Evolutionary conservation across 2,797 vertebrate species (phyloP).

Genomic region (Triplophysa yarkandensis): DNA sequence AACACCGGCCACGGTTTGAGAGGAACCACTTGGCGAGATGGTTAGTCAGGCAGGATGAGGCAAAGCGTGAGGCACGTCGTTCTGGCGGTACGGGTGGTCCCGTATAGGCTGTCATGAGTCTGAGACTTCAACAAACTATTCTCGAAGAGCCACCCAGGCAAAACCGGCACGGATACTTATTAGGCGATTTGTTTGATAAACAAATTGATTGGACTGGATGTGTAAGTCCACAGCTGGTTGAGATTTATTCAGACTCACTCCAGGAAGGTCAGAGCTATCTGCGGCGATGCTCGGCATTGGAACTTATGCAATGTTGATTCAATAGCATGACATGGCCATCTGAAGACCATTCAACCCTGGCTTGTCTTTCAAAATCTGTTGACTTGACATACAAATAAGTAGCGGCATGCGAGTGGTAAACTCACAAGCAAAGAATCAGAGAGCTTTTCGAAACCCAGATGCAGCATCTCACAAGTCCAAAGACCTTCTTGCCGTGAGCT

Average conservation of each 20-base stretch:
- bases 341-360: constrained; percentile 22
- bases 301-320: not conserved
- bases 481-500: not conserved
- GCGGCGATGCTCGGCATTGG: not conserved
- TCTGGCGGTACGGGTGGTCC: constrained; percentile 78
- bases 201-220: constrained; percentile 76
- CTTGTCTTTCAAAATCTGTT: constrained; percentile 18
- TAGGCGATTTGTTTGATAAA: constrained; percentile 82
- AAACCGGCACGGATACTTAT: constrained; percentile 73
- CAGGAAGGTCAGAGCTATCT: constrained; percentile 21
- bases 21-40: constrained; percentile 20
- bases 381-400: constrained; percentile 22
- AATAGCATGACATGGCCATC: constrained; percentile 16
- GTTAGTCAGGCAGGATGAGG: constrained; percentile 30
- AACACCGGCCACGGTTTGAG: constrained; percentile 21
- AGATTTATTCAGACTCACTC: constrained; percentile 42
- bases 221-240: constrained; percentile 48
- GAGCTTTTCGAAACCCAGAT: constrained; percentile 40
- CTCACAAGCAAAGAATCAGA: not conserved
- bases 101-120: constrained; percentile 75
- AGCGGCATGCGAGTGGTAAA: constrained; percentile 19
- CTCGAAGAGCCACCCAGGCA: constrained; percentile 73
- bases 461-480: constrained; percentile 35
- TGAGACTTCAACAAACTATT: constrained; percentile 75
- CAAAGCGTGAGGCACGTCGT: constrained; percentile 59